phyloP scores from a whole-genome alignment of 1,140 invertebrate species.

The Cotesia chilonis region DNA sequence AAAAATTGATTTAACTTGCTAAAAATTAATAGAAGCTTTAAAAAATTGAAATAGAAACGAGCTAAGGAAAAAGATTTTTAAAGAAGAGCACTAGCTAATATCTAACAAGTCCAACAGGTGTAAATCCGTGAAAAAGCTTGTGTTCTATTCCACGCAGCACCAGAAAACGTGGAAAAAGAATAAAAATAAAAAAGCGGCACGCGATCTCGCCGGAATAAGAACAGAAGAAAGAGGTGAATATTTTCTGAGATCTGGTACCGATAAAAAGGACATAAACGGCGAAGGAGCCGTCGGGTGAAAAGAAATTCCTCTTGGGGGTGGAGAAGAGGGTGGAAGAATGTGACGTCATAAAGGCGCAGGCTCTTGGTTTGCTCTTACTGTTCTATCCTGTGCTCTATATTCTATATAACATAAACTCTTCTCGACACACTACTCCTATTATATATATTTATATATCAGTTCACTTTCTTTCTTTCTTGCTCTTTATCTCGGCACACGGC shows the following conservation, averaged over 20 bases:
- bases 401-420: not conserved
- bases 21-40: no score
- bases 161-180: slow-evolving; percentile 30
- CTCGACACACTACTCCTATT: no score
- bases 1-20: no score
- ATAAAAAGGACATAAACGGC: not conserved
- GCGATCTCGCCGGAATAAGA: not conserved
- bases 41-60: no score
- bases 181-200: slow-evolving; percentile 22
- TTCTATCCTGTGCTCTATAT: slow-evolving; percentile 39
- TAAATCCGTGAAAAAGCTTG: slow-evolving; percentile 59
- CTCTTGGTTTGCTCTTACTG: slow-evolving; percentile 38
- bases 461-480: slow-evolving; percentile 38
- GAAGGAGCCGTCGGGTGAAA: slow-evolving; percentile 21
- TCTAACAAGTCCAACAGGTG: slow-evolving; percentile 61
- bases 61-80: slow-evolving; percentile 35
- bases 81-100: slow-evolving; percentile 17
- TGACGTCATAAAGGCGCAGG: slow-evolving; percentile 29
- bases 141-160: not conserved
- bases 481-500: not conserved
- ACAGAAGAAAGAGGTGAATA: slow-evolving; percentile 7
- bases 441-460: no score
- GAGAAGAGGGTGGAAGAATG: not conserved
- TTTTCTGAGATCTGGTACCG: not conserved
- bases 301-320: slow-evolving; percentile 24